A percentile compares a stretch with the other conserved stretches of the same genome.
phyloP scores from a whole-genome alignment of 2,797 vertebrate genomes.

The Pelobates cultripes region DNA sequence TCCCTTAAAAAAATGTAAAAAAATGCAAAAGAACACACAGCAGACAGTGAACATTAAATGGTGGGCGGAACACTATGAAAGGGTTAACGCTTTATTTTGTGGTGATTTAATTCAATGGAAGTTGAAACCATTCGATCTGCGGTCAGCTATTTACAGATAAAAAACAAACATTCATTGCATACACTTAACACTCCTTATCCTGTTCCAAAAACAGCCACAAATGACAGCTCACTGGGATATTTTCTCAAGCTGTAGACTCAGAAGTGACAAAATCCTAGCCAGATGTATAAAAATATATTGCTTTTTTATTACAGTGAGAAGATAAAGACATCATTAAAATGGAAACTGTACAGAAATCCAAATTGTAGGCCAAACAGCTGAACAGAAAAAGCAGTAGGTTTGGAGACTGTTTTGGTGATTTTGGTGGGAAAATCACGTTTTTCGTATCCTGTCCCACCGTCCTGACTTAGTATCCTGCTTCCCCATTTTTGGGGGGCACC shows the following conservation, averaged over 20 bases:
- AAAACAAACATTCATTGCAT: conserved; percentile 11
- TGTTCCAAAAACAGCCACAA: conserved; percentile 20
- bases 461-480: too few relatives aligned
- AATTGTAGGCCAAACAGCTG: too few relatives aligned
- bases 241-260: conserved; percentile 32
- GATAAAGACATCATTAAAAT: too few relatives aligned
- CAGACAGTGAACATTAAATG: neutral
- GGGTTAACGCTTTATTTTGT: neutral
- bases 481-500: too few relatives aligned
- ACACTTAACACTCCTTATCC: conserved; percentile 27
- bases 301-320: too few relatives aligned
- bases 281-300: neutral
- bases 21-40: too few relatives aligned
- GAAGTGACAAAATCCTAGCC: neutral
- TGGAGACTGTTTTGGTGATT: too few relatives aligned
- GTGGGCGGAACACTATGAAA: neutral
- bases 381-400: too few relatives aligned
- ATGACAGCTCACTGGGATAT: neutral
- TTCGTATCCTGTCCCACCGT: too few relatives aligned
- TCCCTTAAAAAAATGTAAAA: too few relatives aligned
- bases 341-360: too few relatives aligned
- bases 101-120: conserved; percentile 8
- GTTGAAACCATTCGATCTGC: conserved; percentile 23
- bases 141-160: conserved; percentile 7
- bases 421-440: too few relatives aligned